Evolutionary conservation across 1,140 invertebrate genomes (phyloP), one percentile per base, ranked within the genome.

Genomic region (Acromyrmex charruanus): DNA sequence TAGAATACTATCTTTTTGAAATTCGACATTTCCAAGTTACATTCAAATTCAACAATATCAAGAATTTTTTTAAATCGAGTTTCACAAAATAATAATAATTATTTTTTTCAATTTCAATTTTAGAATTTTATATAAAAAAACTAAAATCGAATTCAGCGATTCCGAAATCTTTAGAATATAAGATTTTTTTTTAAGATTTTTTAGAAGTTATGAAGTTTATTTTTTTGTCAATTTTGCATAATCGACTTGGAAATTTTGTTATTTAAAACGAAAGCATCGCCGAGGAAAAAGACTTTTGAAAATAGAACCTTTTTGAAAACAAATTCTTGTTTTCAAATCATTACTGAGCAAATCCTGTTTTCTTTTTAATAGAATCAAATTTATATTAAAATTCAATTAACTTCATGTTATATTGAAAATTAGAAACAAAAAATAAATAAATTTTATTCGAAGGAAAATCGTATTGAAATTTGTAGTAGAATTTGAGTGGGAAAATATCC

Each of bases 161-260:
- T 6, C 35, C 35, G 7, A 10, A 10, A 44, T 44, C 9, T 39
- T 39, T 44, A 44, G 2, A 44, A 44, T 10, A 44, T 1, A 7
- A 44, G 39, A 44, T 44, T 9, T 44, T 44, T 44, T 10, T 44
- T 44, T 21, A n/a, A n/a, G n/a, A n/a, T n/a, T n/a, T 6, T 21
- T 12, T 68, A n/a, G n/a, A 39, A 68, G 65, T 68, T 68, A 10
- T 2, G 4, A 68, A 39, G 10, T 12, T 68, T 39, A 68, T n/a
- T 68, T 68, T 68, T 44, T 68, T 21, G n/a, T 44, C 35, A 44
- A 21, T 68, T 68, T 68, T 68, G 4, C 65, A 68, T 44, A 68
- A 44, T 68, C n/a, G n/a, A 68, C n/a, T 68, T 68, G 35, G 10
- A 68, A 68, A 10, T 68, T 35, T 44, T 31, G 35, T 39, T 18